Conservation (phyloP, 2,888 invertebrate genomes). For the Cantharis rustica region DNA sequence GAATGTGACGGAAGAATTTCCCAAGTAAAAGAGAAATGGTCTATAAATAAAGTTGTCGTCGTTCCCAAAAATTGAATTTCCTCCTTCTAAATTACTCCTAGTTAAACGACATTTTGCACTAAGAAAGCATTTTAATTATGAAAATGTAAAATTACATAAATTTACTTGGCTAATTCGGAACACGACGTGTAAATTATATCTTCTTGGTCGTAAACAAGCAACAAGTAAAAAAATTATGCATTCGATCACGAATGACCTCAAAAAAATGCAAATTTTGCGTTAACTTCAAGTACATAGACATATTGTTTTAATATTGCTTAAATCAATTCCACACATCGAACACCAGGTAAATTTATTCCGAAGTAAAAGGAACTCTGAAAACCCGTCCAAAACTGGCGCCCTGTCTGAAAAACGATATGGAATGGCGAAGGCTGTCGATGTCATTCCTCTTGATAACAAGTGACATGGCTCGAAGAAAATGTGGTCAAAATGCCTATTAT, state of each 20-base stretch:
- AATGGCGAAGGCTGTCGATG: not conserved
- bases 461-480: not conserved
- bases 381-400: not conserved
- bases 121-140: not conserved
- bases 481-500: not conserved
- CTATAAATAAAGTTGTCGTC: not conserved
- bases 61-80: not conserved
- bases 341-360: not conserved
- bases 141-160: not conserved
- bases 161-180: not conserved
- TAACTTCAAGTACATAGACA: slow-evolving; percentile 5
- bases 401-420: not conserved
- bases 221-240: slow-evolving; percentile 8
- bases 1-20: not conserved
- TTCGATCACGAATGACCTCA: slow-evolving; percentile 20
- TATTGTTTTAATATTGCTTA: slow-evolving; percentile 11
- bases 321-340: not conserved
- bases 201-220: not conserved
- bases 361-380: not conserved
- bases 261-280: slow-evolving; percentile 10
- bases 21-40: not conserved
- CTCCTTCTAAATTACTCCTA: not conserved
- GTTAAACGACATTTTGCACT: not conserved
- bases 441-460: not conserved
- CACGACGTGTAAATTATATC: not conserved